Conservation (phyloP, 1,140 invertebrate genomes). For the Heliconius nattereri region DNA sequence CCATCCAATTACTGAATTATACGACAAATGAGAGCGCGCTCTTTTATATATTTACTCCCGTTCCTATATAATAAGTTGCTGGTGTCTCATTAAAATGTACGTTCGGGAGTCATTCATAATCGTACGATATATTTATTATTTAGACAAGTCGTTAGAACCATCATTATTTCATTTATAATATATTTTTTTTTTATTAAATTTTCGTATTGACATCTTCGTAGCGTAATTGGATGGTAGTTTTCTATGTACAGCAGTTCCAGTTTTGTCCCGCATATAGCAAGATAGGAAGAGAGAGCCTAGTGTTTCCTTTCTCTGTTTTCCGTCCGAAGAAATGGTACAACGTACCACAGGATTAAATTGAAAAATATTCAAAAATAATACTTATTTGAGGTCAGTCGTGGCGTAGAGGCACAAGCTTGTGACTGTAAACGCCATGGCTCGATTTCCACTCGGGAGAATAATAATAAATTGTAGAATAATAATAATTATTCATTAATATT, state of each 20-base stretch:
- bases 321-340: no score
- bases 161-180: background rate
- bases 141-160: background rate
- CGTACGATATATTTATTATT: slow-evolving; percentile 9
- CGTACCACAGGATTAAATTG: no score
- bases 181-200: background rate
- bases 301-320: no score
- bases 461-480: no score
- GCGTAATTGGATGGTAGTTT: background rate
- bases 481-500: no score
- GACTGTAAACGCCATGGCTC: no score
- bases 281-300: background rate
- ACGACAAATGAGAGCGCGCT: background rate
- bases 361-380: no score
- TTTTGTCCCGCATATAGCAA: background rate
- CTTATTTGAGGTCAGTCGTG: no score
- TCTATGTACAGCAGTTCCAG: background rate
- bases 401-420: no score
- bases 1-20: slow-evolving; percentile 9
- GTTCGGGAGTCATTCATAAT: slow-evolving; percentile 12
- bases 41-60: background rate
- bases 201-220: background rate
- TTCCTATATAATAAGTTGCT: slow-evolving; percentile 4
- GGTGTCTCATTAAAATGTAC: slow-evolving; percentile 24
- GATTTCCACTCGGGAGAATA: no score